phyloP scores from a whole-genome alignment of 2,113 vertebrate genomes.

The Forbesichthys papilliferus region DNA sequence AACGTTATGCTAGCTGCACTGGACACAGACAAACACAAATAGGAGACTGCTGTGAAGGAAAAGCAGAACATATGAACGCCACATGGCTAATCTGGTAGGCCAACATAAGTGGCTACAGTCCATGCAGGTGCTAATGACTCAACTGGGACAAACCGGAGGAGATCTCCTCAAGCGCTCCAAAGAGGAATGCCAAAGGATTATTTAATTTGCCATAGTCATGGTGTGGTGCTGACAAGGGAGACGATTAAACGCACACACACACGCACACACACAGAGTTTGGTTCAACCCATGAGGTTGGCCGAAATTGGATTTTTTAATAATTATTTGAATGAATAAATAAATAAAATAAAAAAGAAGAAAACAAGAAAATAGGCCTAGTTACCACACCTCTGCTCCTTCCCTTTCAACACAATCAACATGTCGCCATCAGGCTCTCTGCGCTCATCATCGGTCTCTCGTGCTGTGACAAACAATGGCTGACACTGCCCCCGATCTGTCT shows the following conservation, averaged over 20 bases:
- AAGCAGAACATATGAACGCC: constrained; percentile 6
- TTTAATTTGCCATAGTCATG: constrained; percentile 17
- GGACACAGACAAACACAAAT: background rate
- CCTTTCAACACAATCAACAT: background rate
- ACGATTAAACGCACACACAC: background rate
- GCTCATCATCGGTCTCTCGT: constrained; percentile 40
- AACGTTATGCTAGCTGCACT: no score
- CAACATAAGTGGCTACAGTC: background rate
- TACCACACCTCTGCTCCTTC: background rate
- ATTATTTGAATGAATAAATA: no score
- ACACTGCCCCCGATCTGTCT: constrained; percentile 25
- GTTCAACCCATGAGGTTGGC: no score
- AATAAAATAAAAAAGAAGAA: no score
- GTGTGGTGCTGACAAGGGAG: constrained; percentile 22
- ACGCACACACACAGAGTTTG: background rate
- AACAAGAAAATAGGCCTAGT: no score
- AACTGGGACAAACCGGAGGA: constrained; percentile 2
- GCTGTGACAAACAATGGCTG: constrained; percentile 35
- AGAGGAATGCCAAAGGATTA: constrained; percentile 30
- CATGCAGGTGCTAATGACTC: constrained; percentile 24
- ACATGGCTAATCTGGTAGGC: background rate
- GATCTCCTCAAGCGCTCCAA: constrained; percentile 8
- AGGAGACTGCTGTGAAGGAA: constrained; percentile 10
- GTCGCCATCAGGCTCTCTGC: background rate
- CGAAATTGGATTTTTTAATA: no score